Conservation (phyloP, 2,888 invertebrate species). For the Caenorhabditis parvicauda region DNA sequence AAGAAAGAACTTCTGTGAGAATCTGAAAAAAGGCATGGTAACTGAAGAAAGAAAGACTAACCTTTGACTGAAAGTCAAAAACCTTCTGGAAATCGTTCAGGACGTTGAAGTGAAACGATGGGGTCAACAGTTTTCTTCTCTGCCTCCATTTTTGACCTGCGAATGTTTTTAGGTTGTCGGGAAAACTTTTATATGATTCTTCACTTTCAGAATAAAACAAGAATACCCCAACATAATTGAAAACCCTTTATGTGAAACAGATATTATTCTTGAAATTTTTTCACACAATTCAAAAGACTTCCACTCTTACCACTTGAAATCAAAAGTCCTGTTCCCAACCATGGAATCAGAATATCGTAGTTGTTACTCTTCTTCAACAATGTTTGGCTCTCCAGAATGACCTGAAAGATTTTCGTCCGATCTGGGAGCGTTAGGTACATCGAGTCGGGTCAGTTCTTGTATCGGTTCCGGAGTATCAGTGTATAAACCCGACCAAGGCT, state of each 20-base stretch:
- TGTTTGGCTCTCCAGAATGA: conserved; percentile 51
- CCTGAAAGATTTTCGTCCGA: conserved; percentile 10
- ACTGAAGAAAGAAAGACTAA: no score
- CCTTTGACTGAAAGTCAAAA: conserved; percentile 37
- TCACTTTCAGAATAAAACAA: no score
- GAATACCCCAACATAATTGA: no score
- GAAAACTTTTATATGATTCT: no score
- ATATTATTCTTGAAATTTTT: no score
- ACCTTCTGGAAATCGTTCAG: conserved; percentile 64
- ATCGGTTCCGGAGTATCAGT: no score
- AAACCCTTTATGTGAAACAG: no score
- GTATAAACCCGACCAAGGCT: no score
- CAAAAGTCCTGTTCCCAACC: conserved; percentile 67
- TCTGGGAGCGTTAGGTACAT: background rate
- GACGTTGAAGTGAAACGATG: conserved; percentile 67
- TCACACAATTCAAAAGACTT: no score
- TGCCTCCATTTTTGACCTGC: conserved; percentile 65
- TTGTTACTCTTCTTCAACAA: conserved; percentile 62
- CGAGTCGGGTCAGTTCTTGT: background rate
- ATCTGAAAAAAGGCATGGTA: no score
- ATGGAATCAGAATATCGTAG: conserved; percentile 65
- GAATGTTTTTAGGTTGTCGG: no score
- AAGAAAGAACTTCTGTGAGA: no score
- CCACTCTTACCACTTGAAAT: conserved; percentile 41
- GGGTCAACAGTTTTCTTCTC: conserved; percentile 66